Base-by-base conservation (phyloP, 1,140 invertebrate species). In the Meteorus sp. region DNA sequence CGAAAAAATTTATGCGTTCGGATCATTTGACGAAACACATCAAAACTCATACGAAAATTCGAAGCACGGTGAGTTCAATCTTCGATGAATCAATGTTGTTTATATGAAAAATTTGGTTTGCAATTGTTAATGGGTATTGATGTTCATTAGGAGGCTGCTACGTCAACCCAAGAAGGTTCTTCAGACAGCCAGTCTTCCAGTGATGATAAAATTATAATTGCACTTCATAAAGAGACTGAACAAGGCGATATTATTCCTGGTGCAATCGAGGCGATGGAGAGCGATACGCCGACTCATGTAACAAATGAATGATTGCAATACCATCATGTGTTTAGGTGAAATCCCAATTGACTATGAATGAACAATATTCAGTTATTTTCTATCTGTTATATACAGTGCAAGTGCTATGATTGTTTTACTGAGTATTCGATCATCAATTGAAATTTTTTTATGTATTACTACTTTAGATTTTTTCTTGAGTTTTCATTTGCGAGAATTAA, bases 1-100 rank as follows among this genome's bases (percentile, higher is more conserved):
- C 84, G 29, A 93, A 94, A 66, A 89, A 92, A 63, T 94, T 94
- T 68, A 95, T 94, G 92, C 81, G 92, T 56, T 90, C 88, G 58
- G 92, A 94, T 77, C 92, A 94, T 70, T 75, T 94, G 3, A 90
- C 90, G 0, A 95, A 95, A 71, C 93, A 95, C 79, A 86, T 93
- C 31, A 87, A 90, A 65, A 95, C 92, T 15, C 93, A 95, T 75
- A 85, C 86, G 33, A 92, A 92, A 74, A 88, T 89, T 69, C 75
- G 86, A 37, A 86, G 86, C 64, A 86, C 85, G 72, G 86, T 88
- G 75, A 77, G 75, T 63, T 15, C 41, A 51, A 13, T 39, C 33
- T 56, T 20, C 44, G 31, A 43, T 59, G 57, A 19, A 55, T 44
- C 33, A 37, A 53, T 68, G 71, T 72, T 64, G 69, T 75, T 78